Evolutionary conservation across 2,797 vertebrate genomes (phyloP), one percentile per base, ranked within the genome.

Genomic region (Vireo griseus): DNA sequence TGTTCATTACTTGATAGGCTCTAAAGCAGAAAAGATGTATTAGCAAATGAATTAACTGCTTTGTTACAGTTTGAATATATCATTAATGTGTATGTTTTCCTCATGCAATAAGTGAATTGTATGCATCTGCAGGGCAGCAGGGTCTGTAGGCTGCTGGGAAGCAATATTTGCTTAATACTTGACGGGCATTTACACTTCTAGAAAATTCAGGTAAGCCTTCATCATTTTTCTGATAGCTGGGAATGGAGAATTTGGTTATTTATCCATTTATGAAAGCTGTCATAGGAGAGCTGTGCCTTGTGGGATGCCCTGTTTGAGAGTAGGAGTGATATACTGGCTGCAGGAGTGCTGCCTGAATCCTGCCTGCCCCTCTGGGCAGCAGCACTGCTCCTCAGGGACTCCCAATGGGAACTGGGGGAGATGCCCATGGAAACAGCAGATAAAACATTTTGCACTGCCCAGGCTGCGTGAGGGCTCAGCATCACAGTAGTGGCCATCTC

Each of bases 41-140:
- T 97, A 96, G 93, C 90, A 97, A 96, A 97, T 94, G 83, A 96
- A 97, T 96, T 96, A 96, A 81, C 79, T 92, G 84, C 85, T 92
- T 96, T 95, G 96, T 95, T 95, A 74, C 86, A 91, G 74, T 93
- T 76, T 94, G 89, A 93, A 92, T 96, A 86, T 94, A 92, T 82
- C 92, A 92, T 96, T 96, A 93, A 94, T 69, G 74, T 87, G 94
- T 90, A 88, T 73, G 66, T 90, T 90, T 93, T 86, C 79, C 67
- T 93, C 54, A 47, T 6, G 2, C 58, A 88, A 73, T 73, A 79
- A 72, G 9, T 50, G 79, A 94, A 87, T 82, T 59, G 66, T 45
- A 33, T 71, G 61, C 42, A 57, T 92, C 62, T 83, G 50, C 76
- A 62, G 44, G 68, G 48, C 67, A 72, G 54, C 37, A 35, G 28